Percentiles rank a stretch among this genome's conserved stretches.
These are phyloP conservation scores for Papilio helenus DNA, from an alignment of 1,140 invertebrate genomes.

Conservation along the genomic window DNA sequence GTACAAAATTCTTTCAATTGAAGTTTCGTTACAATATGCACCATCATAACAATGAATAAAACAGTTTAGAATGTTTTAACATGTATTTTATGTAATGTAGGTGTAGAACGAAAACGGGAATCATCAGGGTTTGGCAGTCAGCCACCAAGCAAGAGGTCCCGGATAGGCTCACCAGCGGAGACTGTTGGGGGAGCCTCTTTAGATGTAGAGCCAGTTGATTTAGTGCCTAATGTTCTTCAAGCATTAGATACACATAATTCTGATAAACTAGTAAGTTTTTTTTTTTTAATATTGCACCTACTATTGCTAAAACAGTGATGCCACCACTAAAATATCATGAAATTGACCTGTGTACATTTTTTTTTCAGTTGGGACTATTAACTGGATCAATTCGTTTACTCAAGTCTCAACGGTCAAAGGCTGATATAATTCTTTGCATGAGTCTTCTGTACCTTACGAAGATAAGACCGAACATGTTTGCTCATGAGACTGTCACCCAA, in stretches of 20 bases:
- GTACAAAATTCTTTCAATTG: too few species aligned
- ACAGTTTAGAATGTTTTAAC: too few species aligned
- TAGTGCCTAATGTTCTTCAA: conserved; percentile 76
- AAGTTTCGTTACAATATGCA: too few species aligned
- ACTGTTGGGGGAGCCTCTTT: conserved; percentile 72
- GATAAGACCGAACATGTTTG: conserved; percentile 90
- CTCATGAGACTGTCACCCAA: conserved; percentile 90
- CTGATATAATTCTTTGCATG: conserved; percentile 90
- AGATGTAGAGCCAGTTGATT: conserved; percentile 80
- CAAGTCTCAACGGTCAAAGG: conserved; percentile 88
- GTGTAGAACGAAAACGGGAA: conserved; percentile 78
- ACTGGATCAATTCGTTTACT: conserved; percentile 87
- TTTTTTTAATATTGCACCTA: neutral
- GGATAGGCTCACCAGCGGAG: conserved; percentile 78
- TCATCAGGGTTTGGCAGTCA: conserved; percentile 68
- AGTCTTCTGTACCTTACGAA: conserved; percentile 93
- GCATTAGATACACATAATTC: conserved; percentile 79
- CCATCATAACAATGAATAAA: too few species aligned
- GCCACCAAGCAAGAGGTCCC: conserved; percentile 73
- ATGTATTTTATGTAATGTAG: conserved; percentile 41
- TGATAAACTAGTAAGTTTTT: conserved; percentile 74
- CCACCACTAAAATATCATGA: too few species aligned
- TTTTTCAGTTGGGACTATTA: conserved; percentile 73
- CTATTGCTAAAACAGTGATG: too few species aligned
- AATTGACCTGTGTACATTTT: conserved; percentile 1